Conservation (phyloP, 2,113 vertebrate species). For the Colius striatus region DNA sequence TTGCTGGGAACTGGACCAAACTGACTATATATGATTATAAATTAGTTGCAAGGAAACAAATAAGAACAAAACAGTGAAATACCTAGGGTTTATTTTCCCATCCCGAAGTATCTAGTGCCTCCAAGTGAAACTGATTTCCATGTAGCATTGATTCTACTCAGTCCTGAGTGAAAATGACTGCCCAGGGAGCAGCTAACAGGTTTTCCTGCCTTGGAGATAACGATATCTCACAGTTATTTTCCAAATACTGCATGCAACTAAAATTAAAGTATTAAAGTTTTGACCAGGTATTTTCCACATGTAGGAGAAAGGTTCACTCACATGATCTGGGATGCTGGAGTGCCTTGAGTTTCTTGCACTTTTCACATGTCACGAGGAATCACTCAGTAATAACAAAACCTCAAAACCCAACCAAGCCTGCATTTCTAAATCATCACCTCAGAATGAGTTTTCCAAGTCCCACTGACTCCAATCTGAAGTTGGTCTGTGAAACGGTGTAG, state of each 20-base stretch:
- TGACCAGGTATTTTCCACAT: neutral
- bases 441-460: neutral
- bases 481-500: neutral
- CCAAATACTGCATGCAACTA: neutral
- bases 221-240: neutral
- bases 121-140: neutral
- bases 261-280: neutral
- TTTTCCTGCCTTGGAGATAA: neutral
- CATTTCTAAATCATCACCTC: neutral
- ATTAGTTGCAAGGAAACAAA: conserved; percentile 1
- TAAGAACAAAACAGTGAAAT: neutral
- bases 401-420: neutral
- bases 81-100: neutral
- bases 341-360: neutral
- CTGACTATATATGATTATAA: neutral
- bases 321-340: neutral
- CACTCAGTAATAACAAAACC: neutral
- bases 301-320: neutral
- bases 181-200: neutral
- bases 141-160: neutral
- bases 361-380: neutral
- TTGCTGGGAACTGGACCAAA: neutral
- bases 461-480: neutral
- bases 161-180: neutral
- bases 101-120: neutral